phyloP scores from a whole-genome alignment of 35 echinoderm and acorn worm genomes.

The Amphiura filiformis region DNA sequence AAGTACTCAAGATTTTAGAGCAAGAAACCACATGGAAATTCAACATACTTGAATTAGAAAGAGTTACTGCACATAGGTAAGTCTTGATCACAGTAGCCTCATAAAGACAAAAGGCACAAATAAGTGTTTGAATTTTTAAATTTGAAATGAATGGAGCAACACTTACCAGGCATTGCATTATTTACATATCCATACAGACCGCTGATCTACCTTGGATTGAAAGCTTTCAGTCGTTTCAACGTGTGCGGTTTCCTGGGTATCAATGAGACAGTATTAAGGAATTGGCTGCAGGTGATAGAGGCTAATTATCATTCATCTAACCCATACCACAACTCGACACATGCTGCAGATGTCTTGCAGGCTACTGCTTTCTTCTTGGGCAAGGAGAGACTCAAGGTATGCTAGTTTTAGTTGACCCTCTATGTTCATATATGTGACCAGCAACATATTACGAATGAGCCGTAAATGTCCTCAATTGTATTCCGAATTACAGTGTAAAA shows the following conservation, averaged over 20 bases:
- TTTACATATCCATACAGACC: constrained; percentile 39
- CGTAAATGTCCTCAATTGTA: no score
- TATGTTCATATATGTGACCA: no score
- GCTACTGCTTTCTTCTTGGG: constrained; percentile 86
- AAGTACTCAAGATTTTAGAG: constrained; percentile 79
- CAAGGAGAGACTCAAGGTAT: constrained; percentile 85
- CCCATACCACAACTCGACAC: constrained; percentile 98
- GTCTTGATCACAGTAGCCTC: no score
- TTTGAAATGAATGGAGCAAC: no score
- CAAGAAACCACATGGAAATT: constrained; percentile 64
- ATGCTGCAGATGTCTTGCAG: constrained; percentile 97
- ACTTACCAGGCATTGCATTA: no score
- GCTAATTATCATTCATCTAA: constrained; percentile 92
- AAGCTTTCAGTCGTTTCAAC: constrained; percentile 79
- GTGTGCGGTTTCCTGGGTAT: constrained; percentile 79
- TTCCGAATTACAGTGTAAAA: no score
- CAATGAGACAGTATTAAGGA: constrained; percentile 84
- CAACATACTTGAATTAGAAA: constrained; percentile 86
- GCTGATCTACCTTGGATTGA: constrained; percentile 76
- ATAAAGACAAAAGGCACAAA: not conserved
- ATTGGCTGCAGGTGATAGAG: constrained; percentile 97
- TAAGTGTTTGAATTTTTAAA: not conserved
- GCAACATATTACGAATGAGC: no score
- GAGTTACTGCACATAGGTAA: constrained; percentile 85
- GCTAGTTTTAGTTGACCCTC: not conserved